Conservation (phyloP, 2,113 vertebrate genomes). For the Pteropus alecto region DNA sequence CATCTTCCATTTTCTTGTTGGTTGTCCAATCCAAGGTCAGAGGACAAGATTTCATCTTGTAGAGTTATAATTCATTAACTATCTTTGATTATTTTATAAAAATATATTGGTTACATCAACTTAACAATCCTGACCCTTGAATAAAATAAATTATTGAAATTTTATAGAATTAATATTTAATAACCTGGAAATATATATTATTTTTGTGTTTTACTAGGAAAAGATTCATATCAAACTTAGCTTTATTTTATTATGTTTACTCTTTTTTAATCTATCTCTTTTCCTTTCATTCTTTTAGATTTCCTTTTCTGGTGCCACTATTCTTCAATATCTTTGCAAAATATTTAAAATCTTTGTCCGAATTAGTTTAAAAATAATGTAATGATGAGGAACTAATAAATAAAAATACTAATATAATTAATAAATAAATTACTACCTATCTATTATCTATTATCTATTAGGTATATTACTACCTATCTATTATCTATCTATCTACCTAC, state of each 20-base stretch:
- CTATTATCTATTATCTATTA: not conserved
- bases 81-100: not conserved
- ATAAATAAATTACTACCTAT: conserved; percentile 27
- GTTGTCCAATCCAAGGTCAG: not conserved
- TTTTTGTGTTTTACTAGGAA: not conserved
- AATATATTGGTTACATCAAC: not conserved
- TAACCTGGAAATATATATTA: not conserved
- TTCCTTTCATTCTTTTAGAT: not conserved
- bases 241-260: not conserved
- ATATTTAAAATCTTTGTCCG: not conserved
- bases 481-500: not conserved
- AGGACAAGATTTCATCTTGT: not conserved
- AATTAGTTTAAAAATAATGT: not conserved
- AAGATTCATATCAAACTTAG: not conserved
- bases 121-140: not conserved
- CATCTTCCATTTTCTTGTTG: not conserved
- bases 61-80: not conserved
- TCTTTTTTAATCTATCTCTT: not conserved
- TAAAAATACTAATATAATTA: conserved; percentile 65
- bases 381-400: not conserved
- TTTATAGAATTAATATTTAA: not conserved
- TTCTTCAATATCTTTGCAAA: not conserved
- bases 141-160: not conserved
- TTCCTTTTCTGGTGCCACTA: not conserved
- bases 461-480: not conserved